phyloP scores from a whole-genome alignment of 2,888 invertebrate species.

The Aporophyla lueneburgensis region DNA sequence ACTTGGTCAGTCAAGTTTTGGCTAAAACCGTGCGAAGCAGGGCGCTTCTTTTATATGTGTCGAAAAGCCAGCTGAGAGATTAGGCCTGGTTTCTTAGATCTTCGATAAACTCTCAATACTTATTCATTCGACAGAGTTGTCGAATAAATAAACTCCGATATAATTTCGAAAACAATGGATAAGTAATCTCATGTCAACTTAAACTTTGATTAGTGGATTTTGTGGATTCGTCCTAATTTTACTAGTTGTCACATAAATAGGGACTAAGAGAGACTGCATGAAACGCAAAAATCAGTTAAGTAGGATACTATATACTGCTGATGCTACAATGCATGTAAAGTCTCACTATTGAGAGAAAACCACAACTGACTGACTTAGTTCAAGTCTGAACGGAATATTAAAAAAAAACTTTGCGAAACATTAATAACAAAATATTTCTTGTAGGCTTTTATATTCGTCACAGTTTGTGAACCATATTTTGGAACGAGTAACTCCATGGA shows the following conservation, averaged over 20 bases:
- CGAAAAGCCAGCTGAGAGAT: not conserved
- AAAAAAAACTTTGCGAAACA: not conserved
- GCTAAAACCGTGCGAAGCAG: not conserved
- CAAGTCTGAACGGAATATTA: not conserved
- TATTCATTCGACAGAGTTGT: not conserved
- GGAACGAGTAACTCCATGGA: conserved; percentile 18
- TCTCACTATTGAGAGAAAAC: not conserved
- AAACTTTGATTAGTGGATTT: not conserved
- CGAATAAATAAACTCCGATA: not conserved
- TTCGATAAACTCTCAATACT: not conserved
- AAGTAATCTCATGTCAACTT: not conserved
- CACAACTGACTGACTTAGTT: not conserved
- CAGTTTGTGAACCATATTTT: not conserved
- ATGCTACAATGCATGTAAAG: not conserved
- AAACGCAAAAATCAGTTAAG: not conserved
- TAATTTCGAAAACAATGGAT: not conserved
- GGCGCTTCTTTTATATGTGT: not conserved
- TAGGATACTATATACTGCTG: not conserved
- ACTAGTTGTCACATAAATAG: not conserved
- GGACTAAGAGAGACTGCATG: not conserved
- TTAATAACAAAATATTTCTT: conserved; percentile 3
- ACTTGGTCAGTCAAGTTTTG: not conserved
- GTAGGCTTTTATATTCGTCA: not conserved
- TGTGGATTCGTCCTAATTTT: not conserved
- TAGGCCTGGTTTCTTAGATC: not conserved